Base-by-base conservation (phyloP, 1,140 invertebrate genomes). In the Drosophila auraria region DNA sequence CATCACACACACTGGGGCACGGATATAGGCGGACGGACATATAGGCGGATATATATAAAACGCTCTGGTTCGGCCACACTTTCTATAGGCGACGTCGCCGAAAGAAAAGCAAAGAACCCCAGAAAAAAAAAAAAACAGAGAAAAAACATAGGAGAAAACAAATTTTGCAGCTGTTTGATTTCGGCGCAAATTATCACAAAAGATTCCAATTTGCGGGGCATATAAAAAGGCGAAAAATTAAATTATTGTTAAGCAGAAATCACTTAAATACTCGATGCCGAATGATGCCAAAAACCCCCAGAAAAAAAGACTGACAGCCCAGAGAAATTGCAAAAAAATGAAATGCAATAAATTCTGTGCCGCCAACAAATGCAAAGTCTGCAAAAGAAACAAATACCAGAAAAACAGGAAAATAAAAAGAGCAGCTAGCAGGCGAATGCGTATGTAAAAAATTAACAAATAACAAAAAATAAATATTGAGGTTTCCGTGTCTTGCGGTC, bases 81-180 rank as follows among this genome's bases (percentile, higher is more conserved):
- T 87, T 89, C 71, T 89, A 83, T 81, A 74, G 54, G 77, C 81
- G 81, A 83, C 60, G 74, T 80, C n/a, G 68, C 14, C 56, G 23
- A 44, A 38, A 38, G 68, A 61, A 73, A 73, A 62, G 73, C 74
- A 38, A 40, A 23, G 14, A 56, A 38, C 14, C 33, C 12, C 53
- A 23, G 47, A 54, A 66, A 54, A 51, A 54, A 40, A 14, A 36
- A 40, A 58, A 30, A 5, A 23, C n/a, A 8, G 7, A 15, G 51
- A 25, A 49, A 47, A 38, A 20, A 23, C 51, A 60, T 20, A 54
- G 50, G 66, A 56, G 40, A 74, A 74, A 79, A 78, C 84, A 70
- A 75, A 78, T 90, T 84, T 81, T 90, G 84, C 84, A 87, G 84
- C 84, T 84, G 84, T 90, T 87, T 87, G 64, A 87, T 89, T 90